Conservation (phyloP, 2,888 invertebrate genomes). For the Aricia artaxerxes region DNA sequence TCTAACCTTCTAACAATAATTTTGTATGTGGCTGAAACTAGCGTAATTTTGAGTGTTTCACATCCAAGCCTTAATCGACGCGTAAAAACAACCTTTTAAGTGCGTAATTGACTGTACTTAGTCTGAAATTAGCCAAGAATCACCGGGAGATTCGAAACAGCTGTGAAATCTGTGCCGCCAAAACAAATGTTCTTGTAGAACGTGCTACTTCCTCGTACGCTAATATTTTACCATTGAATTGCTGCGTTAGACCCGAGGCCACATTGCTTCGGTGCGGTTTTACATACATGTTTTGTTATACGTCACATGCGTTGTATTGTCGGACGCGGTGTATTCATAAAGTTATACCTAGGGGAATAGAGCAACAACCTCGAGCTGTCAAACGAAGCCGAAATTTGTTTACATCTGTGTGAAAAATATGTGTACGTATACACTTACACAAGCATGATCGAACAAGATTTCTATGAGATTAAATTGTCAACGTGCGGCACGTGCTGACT, state of each 20-base stretch:
- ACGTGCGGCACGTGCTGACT: no score
- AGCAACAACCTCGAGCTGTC: no score
- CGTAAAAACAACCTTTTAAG: background rate
- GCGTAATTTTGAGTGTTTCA: background rate
- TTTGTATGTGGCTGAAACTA: background rate
- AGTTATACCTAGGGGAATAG: no score
- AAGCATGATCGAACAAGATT: no score
- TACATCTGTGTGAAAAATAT: no score
- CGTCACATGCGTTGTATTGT: background rate
- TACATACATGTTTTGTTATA: background rate
- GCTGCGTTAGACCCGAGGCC: background rate
- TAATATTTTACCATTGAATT: slow-evolving; percentile 14
- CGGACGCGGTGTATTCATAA: background rate
- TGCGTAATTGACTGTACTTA: background rate
- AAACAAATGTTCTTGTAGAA: slow-evolving; percentile 32
- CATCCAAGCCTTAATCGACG: background rate
- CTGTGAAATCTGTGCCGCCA: slow-evolving; percentile 29
- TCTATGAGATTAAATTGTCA: no score
- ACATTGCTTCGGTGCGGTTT: background rate
- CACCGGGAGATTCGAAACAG: slow-evolving; percentile 33
- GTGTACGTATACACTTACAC: no score
- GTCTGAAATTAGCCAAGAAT: slow-evolving; percentile 30
- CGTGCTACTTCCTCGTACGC: slow-evolving; percentile 40
- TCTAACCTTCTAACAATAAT: background rate
- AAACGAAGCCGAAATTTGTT: no score